These are phyloP conservation scores for Pseudochromis fuscus DNA, from an alignment of 2,797 vertebrate species.

Conservation along the genomic window DNA sequence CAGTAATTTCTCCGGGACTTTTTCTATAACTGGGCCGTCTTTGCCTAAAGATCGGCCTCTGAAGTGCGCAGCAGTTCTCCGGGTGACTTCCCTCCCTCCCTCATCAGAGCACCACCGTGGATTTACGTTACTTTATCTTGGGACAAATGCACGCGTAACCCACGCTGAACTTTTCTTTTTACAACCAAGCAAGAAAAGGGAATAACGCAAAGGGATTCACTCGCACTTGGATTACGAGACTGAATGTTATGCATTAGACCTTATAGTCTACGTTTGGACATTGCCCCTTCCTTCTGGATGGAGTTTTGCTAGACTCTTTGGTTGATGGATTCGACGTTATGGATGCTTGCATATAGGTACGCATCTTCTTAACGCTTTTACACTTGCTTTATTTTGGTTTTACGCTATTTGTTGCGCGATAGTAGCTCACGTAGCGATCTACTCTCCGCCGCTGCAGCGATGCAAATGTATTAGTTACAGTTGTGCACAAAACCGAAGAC, in stretches of 20 bases:
- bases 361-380: slow-evolving; percentile 45
- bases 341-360: slow-evolving; percentile 85
- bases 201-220: slow-evolving; percentile 71
- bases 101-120: slow-evolving; percentile 69
- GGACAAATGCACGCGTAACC: slow-evolving; percentile 65
- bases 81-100: slow-evolving; percentile 35
- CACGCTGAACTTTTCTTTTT: slow-evolving; percentile 53
- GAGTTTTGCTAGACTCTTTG: slow-evolving; percentile 68
- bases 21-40: slow-evolving; percentile 39
- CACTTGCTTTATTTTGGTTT: not conserved
- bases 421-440: slow-evolving; percentile 1
- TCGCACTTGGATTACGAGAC: slow-evolving; percentile 75
- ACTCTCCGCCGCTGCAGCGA: not conserved
- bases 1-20: slow-evolving; percentile 55
- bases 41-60: slow-evolving; percentile 54
- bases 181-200: slow-evolving; percentile 39
- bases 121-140: slow-evolving; percentile 67
- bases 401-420: not conserved
- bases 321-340: slow-evolving; percentile 85
- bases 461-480: not conserved
- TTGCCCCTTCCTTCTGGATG: slow-evolving; percentile 62
- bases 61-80: slow-evolving; percentile 63
- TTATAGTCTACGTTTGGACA: slow-evolving; percentile 57
- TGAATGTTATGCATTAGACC: slow-evolving; percentile 65
- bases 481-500: slow-evolving; percentile 1